phyloP scores from a whole-genome alignment of 2,797 vertebrate species.

The Coracias cyanogaster region DNA sequence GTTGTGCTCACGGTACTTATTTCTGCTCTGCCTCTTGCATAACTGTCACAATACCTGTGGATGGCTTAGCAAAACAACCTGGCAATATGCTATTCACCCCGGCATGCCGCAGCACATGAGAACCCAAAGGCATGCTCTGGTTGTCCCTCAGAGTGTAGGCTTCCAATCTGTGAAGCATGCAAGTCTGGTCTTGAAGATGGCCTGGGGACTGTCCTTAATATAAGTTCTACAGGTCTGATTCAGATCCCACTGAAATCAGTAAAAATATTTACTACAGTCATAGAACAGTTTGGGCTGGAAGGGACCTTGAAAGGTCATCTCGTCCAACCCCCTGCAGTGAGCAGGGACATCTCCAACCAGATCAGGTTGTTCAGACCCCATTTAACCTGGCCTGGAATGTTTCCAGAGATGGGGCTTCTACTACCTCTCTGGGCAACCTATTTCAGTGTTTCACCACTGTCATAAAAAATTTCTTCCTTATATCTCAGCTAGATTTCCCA shows the following conservation, averaged over 20 bases:
- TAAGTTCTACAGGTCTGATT: neutral
- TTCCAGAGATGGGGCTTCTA: neutral
- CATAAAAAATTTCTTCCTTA: neutral
- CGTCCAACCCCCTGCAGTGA: neutral
- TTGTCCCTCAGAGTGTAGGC: neutral
- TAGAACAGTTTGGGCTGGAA: neutral
- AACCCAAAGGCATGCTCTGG: neutral
- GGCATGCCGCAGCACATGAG: neutral
- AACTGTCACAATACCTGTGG: neutral
- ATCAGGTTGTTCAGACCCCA: neutral
- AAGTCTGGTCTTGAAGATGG: neutral
- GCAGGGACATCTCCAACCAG: neutral
- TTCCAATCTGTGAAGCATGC: no score
- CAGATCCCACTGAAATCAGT: neutral
- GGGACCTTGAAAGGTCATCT: neutral
- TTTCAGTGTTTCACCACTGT: neutral
- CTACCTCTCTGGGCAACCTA: neutral
- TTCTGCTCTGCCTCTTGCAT: neutral
- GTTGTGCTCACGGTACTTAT: neutral
- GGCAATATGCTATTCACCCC: fast-evolving
- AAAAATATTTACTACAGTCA: neutral
- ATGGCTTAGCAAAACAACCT: neutral
- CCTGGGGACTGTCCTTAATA: neutral
- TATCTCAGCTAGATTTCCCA: neutral
- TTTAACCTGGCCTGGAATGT: neutral